A percentile compares a stretch with the other conserved stretches of the same genome.
phyloP scores from a whole-genome alignment of 1,140 invertebrate genomes.

The Zaprionus capensis region DNA sequence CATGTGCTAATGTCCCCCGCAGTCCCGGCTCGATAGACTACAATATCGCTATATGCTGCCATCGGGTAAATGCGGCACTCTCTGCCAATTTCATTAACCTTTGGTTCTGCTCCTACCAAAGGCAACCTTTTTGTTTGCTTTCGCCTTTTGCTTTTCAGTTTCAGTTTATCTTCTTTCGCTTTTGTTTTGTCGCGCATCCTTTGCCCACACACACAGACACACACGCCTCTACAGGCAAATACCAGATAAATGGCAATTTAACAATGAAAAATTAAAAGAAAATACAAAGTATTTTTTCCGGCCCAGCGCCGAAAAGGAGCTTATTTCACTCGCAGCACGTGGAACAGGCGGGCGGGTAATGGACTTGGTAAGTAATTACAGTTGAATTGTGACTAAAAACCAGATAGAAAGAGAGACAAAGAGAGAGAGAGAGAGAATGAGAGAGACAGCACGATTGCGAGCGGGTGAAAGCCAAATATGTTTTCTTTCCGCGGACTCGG shows the following conservation, averaged over 20 bases:
- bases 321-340: slow-evolving; percentile 49
- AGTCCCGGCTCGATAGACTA: not conserved
- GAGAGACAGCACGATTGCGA: slow-evolving; percentile 36
- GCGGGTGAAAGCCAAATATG: slow-evolving; percentile 52
- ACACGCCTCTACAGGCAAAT: slow-evolving; percentile 41
- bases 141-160: slow-evolving; percentile 11
- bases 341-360: slow-evolving; percentile 38
- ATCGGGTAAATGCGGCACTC: slow-evolving; percentile 12
- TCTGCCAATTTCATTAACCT: slow-evolving; percentile 52
- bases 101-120: slow-evolving; percentile 17
- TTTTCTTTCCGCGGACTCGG: slow-evolving; percentile 42
- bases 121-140: slow-evolving; percentile 28
- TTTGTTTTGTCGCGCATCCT: slow-evolving; percentile 39
- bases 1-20: slow-evolving; percentile 15
- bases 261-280: slow-evolving; percentile 82
- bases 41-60: not conserved
- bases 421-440: not conserved
- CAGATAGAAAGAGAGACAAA: slow-evolving; percentile 2
- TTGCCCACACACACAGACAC: slow-evolving; percentile 12
- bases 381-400: slow-evolving; percentile 77
- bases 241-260: slow-evolving; percentile 76
- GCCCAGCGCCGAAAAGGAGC: slow-evolving; percentile 51
- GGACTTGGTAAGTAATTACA: slow-evolving; percentile 78
- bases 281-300: slow-evolving; percentile 69
- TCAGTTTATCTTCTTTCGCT: slow-evolving; percentile 34